A percentile compares a stretch with the other conserved stretches of the same genome.
Conservation (phyloP, 2,113 vertebrate species). For the Haemorhous mexicanus region DNA sequence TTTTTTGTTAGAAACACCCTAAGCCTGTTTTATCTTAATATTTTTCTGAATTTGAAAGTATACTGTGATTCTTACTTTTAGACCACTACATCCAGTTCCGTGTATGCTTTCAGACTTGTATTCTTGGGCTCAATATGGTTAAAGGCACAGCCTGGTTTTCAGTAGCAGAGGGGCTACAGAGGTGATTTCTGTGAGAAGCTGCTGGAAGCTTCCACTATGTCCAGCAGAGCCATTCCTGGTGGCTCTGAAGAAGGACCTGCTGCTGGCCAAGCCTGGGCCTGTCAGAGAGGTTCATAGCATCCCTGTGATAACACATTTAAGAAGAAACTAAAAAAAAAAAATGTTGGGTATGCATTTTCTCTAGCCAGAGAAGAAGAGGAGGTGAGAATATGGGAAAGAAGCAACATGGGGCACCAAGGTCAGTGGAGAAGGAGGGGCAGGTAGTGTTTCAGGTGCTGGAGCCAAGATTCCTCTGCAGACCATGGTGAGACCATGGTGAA, state of each 20-base stretch:
- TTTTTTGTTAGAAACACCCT: neutral
- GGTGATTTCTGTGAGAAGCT: neutral
- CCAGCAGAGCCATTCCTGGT: neutral
- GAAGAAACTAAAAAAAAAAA: neutral
- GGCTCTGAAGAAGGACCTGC: too few relatives aligned
- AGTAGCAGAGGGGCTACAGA: fast-evolving
- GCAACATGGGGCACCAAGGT: neutral
- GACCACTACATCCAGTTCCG: neutral
- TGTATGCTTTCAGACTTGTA: neutral
- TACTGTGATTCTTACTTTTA: neutral
- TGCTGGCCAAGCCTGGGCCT: fast-evolving
- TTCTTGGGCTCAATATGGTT: neutral
- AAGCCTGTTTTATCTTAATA: neutral
- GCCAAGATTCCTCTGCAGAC: neutral
- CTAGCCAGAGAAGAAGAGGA: neutral
- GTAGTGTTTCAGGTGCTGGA: fast-evolving
- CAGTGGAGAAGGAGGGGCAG: neutral
- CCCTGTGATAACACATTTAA: too few relatives aligned
- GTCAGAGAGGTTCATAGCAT: neutral
- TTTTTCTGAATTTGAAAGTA: neutral
- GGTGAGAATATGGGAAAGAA: neutral
- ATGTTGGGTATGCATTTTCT: neutral
- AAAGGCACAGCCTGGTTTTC: neutral
- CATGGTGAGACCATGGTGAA: fast-evolving
- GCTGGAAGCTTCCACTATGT: neutral